Evolutionary conservation across 1,140 invertebrate genomes (phyloP).

Genomic region (Mylabris phalerata): DNA sequence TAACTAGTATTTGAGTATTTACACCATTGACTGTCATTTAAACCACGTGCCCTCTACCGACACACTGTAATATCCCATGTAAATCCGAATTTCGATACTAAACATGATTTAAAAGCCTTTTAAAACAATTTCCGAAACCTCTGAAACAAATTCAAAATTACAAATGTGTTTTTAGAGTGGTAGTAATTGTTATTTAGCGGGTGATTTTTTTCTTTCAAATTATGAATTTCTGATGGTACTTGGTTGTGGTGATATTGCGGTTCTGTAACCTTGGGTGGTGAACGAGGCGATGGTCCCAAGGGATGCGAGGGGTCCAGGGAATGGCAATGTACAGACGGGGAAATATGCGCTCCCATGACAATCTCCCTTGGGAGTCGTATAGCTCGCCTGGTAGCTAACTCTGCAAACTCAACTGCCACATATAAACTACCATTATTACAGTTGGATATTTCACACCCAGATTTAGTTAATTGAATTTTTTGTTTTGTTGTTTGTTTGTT

Average conservation of each 20-base stretch:
- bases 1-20: conserved; percentile 2
- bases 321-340: conserved; percentile 30
- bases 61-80: not conserved
- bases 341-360: conserved; percentile 37
- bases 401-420: conserved; percentile 25
- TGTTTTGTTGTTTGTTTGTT: not conserved
- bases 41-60: not conserved
- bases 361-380: conserved; percentile 33
- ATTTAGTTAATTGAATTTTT: conserved; percentile 13
- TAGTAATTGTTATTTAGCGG: not conserved
- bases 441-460: conserved; percentile 24
- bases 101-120: no score
- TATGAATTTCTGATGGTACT: not conserved
- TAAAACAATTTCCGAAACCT: no score
- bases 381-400: conserved; percentile 30
- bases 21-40: no score
- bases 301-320: conserved; percentile 22
- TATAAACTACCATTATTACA: conserved; percentile 36
- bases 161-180: no score
- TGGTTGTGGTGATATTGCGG: conserved; percentile 6
- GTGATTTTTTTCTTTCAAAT: not conserved
- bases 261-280: conserved; percentile 16
- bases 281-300: conserved; percentile 20
- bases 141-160: no score
- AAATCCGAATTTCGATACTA: no score